A percentile compares a stretch with the other conserved stretches of the same genome.
Conservation (phyloP, 2,888 invertebrate species). For the Tuberolachnus salignus region DNA sequence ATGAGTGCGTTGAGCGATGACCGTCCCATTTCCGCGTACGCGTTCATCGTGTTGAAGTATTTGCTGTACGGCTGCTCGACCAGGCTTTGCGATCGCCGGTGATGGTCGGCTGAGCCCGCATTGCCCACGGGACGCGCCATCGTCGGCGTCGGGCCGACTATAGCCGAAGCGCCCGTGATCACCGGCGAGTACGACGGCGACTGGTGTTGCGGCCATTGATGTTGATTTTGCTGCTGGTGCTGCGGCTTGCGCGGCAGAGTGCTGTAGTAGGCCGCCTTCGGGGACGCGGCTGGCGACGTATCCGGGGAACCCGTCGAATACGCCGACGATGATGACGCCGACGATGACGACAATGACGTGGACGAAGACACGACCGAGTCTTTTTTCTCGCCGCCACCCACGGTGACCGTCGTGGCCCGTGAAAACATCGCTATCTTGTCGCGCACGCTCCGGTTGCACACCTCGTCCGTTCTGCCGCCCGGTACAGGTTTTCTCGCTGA, state of each 20-base stretch:
- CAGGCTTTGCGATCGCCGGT: conserved; percentile 66
- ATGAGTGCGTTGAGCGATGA: conserved; percentile 71
- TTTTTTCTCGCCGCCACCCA: conserved; percentile 54
- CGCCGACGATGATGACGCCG: conserved; percentile 62
- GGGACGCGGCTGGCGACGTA: conserved; percentile 59
- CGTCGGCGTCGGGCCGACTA: conserved; percentile 57
- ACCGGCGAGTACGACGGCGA: conserved; percentile 60
- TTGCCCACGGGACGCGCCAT: conserved; percentile 60
- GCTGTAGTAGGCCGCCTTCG: conserved; percentile 59
- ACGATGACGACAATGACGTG: conserved; percentile 63
- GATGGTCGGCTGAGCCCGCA: conserved; percentile 57
- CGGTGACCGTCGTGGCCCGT: conserved; percentile 17
- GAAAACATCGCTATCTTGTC: conserved; percentile 51
- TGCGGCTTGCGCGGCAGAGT: conserved; percentile 59
- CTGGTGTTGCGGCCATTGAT: neutral
- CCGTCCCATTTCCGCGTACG: conserved; percentile 51
- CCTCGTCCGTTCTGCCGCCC: conserved; percentile 58
- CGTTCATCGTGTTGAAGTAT: conserved; percentile 62
- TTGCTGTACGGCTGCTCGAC: conserved; percentile 66
- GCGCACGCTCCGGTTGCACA: conserved; percentile 38
- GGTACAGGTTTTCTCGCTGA: conserved; percentile 55
- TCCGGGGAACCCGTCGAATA: conserved; percentile 60
- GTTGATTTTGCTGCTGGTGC: conserved; percentile 16
- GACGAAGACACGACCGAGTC: conserved; percentile 22
- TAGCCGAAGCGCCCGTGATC: neutral